phyloP scores from a whole-genome alignment of 2,113 vertebrate species.

The Cryptotis parvus region DNA sequence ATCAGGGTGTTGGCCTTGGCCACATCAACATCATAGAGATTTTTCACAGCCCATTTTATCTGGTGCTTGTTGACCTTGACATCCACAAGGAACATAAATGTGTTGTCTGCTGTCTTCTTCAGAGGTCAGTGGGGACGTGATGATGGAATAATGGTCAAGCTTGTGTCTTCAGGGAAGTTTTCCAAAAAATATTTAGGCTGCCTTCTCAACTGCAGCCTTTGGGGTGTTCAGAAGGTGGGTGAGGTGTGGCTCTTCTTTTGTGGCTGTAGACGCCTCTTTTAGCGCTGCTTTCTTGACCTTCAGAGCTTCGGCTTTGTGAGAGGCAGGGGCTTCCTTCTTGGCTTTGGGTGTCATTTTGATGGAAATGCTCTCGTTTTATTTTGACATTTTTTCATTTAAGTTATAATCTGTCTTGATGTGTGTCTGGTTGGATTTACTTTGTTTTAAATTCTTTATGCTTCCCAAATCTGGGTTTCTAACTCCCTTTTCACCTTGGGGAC shows the following conservation, averaged over 20 bases:
- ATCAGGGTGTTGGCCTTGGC: conserved; percentile 99
- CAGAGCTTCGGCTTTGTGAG: conserved; percentile 96
- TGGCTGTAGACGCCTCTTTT: conserved; percentile 97
- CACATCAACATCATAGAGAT: conserved; percentile 98
- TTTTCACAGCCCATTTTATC: conserved; percentile 98
- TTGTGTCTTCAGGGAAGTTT: conserved; percentile 98
- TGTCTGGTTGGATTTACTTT: too few relatives aligned
- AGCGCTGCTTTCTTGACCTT: conserved; percentile 98
- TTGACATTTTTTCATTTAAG: neutral
- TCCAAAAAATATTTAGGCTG: conserved; percentile 98
- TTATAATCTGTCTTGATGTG: too few relatives aligned
- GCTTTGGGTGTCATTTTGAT: too few relatives aligned
- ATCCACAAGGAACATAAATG: conserved; percentile 97
- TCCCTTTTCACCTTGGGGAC: too few relatives aligned
- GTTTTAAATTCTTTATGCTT: too few relatives aligned
- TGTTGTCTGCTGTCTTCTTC: conserved; percentile 99
- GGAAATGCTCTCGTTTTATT: neutral
- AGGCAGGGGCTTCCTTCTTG: conserved; percentile 86
- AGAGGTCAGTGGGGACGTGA: conserved; percentile 98
- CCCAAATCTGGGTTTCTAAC: too few relatives aligned
- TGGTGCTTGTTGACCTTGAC: conserved; percentile 99
- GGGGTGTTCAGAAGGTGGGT: conserved; percentile 96
- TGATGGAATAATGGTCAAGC: conserved; percentile 99
- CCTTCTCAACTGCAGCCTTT: conserved; percentile 94
- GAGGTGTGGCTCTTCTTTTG: conserved; percentile 95